Base-by-base conservation (phyloP, 2,888 invertebrate species). In the Stenchaetothrips biformis region DNA sequence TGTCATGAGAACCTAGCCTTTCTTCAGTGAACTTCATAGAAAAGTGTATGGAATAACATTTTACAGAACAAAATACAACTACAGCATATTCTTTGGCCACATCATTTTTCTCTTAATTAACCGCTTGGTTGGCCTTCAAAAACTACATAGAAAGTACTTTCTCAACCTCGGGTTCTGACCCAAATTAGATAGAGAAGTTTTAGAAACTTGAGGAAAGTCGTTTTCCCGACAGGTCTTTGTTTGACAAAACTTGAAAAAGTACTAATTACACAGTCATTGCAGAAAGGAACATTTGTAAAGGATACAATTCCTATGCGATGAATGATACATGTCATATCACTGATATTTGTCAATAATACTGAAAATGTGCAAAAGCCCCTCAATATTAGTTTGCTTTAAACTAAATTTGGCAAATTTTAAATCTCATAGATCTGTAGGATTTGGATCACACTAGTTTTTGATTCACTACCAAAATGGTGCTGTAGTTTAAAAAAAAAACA, bases 311-410 rank as follows among this genome's bases (percentile, higher is more conserved):
- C 25, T 74, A 74, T 25, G 67, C 67, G 67, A 74, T 74, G 67
- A 74, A 74, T 74, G 67, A 74, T 74, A 74, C 67, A 74, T 74
- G 67, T 74, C 67, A 74, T 74, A 74, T 74, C 67, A 74, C 67
- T 74, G 67, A 74, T 74, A 74, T 74, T 74, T 74, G 21, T 74
- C 67, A 74, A 74, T 74, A 74, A 74, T 74, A 74, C 67, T 74
- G 67, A 25, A 74, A 74, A 74, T 21, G 67, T 74, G 67, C 67
- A 25, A 25, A 74, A 11, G 25, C 67, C 25, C 25, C 21, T 74
- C 67, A 74, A 74, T 25, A 74, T 74, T 25, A 74, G 67, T 25
- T 74, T 21, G 13, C 25, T 25, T 74, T 25, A 25, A 74, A 74
- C 21, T 74, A 25, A 74, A 74, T 74, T 74, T 74, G 67, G 67